Conservation (phyloP, 1,140 invertebrate genomes). For the Drosophila busckii region DNA sequence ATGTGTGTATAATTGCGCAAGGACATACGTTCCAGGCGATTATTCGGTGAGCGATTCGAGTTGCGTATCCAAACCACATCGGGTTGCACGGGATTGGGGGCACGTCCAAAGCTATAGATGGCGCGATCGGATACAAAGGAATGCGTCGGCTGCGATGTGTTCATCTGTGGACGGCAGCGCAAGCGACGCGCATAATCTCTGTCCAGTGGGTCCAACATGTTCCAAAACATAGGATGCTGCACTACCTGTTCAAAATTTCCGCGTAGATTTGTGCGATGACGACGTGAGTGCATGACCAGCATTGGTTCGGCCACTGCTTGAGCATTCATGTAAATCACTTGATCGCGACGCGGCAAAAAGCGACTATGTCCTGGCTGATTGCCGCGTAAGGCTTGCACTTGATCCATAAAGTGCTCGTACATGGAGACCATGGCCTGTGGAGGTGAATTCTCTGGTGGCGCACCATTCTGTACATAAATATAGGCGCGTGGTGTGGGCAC, state of each 20-base stretch:
- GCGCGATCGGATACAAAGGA: constrained; percentile 64
- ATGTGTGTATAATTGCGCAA: constrained; percentile 83
- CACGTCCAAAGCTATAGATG: constrained; percentile 70
- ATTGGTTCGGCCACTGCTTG: constrained; percentile 29
- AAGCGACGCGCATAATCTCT: constrained; percentile 25
- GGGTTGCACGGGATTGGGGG: constrained; percentile 55
- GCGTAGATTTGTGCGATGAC: constrained; percentile 31
- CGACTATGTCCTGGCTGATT: constrained; percentile 57
- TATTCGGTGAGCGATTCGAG: constrained; percentile 58
- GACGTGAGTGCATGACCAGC: constrained; percentile 35
- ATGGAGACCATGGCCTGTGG: constrained; percentile 30
- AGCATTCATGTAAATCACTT: constrained; percentile 62
- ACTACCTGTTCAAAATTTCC: constrained; percentile 57
- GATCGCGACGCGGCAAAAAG: constrained; percentile 62
- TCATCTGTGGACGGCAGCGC: constrained; percentile 14
- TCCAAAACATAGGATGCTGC: constrained; percentile 70
- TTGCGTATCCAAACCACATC: constrained; percentile 75
- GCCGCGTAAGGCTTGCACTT: constrained; percentile 29
- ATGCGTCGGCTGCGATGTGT: constrained; percentile 13
- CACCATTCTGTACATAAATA: constrained; percentile 37
- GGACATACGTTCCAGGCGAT: constrained; percentile 68
- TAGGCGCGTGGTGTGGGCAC: constrained; percentile 31
- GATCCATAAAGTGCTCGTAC: constrained; percentile 42
- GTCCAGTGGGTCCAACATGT: constrained; percentile 67
- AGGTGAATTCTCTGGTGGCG: constrained; percentile 10